phyloP scores from a whole-genome alignment of 2,113 vertebrate species.

The Acrocephalus kingi region DNA sequence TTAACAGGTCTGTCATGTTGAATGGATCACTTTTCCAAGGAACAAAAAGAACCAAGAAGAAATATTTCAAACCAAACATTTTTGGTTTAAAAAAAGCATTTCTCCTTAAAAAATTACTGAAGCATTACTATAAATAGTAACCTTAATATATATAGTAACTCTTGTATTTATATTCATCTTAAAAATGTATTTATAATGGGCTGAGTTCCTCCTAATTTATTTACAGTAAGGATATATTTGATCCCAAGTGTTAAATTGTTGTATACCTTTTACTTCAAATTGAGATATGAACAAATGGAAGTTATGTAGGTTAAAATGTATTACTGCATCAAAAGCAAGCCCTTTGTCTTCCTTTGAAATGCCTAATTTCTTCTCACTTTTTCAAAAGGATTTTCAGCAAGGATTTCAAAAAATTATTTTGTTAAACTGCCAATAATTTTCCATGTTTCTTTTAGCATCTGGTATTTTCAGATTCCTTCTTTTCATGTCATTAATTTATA shows the following conservation, averaged over 20 bases:
- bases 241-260: background rate
- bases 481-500: background rate
- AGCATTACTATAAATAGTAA: background rate
- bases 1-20: background rate
- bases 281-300: background rate
- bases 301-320: background rate
- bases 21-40: background rate
- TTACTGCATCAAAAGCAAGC: background rate
- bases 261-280: background rate
- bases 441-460: background rate
- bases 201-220: background rate
- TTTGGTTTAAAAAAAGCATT: background rate
- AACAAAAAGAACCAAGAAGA: background rate
- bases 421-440: background rate
- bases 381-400: background rate
- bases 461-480: background rate
- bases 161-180: background rate
- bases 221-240: background rate
- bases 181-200: background rate
- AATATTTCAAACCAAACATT: background rate
- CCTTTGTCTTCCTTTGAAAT: background rate
- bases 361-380: background rate
- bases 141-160: background rate
- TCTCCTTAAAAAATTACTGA: background rate
- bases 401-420: background rate